Base-by-base conservation (phyloP, 2,797 vertebrate genomes). In the Thripadectes ignobilis region DNA sequence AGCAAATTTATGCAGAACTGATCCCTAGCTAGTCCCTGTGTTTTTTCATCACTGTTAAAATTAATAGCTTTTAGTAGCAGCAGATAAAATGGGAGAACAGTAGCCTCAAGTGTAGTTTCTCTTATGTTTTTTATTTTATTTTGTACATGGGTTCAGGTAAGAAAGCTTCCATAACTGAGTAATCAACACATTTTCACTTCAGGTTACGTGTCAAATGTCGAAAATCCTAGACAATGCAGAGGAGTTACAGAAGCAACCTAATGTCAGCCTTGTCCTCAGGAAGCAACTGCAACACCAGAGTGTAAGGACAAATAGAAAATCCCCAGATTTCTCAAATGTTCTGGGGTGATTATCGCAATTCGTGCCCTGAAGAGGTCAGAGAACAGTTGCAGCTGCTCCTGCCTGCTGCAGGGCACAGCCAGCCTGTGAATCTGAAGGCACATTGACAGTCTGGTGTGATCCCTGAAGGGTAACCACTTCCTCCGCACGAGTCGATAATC, bases 251-350 rank as follows among this genome's bases (percentile, higher is more conserved):
- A 32, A 71, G 30, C 18, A 72, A 23, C 62, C 39, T 46, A 39
- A 45, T 36, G 61, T 59, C 76, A 85, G 62, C 48, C 29, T 78
- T 62, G 51, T 83, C 80, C 75, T 93, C 51, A 13, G 84, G 86
- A 94, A 90, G 68, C 66, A 74, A 83, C 34, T 85, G 86, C 66
- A 59, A 16, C 22, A 41, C 66, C 26, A 62, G 32, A 36, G 59
- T 14, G 41, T 62, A 77, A 82, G 18, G 59, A 65, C 41, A 51
- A 45, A 59, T 20, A 55, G 29, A 82, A 88, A 76, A 55, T 26
- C 51, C 46, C 39, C 75, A n/a, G 36, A 49, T 89, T 94, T 93
- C 77, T 94, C 54, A 78, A 26, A 68, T 78, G 89, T 95, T 84
- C 58, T 88, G 72, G 39, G 41, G n/a, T 46, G 62, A 75, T 89